Evolutionary conservation across 2,888 invertebrate genomes (phyloP).

Genomic region (Cantharis nigra): DNA sequence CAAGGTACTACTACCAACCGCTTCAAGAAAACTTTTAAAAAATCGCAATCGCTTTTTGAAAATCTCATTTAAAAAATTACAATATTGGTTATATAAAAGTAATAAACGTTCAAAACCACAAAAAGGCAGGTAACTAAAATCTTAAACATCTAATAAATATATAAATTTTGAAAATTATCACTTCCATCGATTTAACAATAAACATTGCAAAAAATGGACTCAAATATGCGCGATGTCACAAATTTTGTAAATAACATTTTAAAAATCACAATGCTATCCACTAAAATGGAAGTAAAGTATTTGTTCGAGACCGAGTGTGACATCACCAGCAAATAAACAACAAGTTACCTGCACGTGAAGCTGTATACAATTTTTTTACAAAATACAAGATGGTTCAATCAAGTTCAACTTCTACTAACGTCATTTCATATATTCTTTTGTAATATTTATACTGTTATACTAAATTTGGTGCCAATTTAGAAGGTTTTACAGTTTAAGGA

Average conservation of each 20-base stretch:
- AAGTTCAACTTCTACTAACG: neutral
- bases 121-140: neutral
- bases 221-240: neutral
- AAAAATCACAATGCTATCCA: neutral
- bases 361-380: neutral
- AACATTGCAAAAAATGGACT: neutral
- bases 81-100: neutral
- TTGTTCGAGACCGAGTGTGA: neutral
- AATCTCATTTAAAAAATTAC: neutral
- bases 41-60: neutral
- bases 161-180: neutral
- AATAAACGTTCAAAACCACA: neutral
- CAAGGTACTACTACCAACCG: neutral
- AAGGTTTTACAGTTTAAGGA: neutral
- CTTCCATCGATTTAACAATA: neutral
- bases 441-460: neutral
- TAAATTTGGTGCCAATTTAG: neutral
- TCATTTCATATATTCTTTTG: neutral
- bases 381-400: neutral
- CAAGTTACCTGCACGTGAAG: neutral
- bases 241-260: neutral
- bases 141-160: neutral
- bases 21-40: neutral
- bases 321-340: neutral
- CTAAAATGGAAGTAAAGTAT: neutral